Base-by-base conservation (phyloP, 2,888 invertebrate species). In the Chrysina gloriosa region DNA sequence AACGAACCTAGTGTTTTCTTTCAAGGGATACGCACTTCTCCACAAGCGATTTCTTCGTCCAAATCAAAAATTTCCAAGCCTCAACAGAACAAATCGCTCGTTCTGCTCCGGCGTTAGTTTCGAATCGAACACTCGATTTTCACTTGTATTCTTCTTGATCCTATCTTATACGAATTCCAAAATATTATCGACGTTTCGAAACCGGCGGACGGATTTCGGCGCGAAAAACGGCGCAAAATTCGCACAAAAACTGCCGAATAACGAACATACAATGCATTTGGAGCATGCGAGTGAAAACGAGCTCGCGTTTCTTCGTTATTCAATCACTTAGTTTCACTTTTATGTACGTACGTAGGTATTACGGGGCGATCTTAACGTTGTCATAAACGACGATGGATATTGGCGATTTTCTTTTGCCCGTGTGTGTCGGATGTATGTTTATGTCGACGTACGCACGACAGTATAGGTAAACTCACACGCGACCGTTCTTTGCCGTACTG, bases 401-500 rank as follows among this genome's bases (percentile, higher is more conserved):
- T 42, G 42, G 42, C 42, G 58, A 39, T 25, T 11, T 58, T 58
- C 39, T 27, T 61, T 42, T 42, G 58, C 16, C 16, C 42, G n/a
- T n/a, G 27, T 23, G 21, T 9, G n/a, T 50, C n/a, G 36, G 39
- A 7, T 23, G 23, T 23, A 11, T 9, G 36, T 21, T 19, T 19
- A n/a, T 27, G 36, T 39, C 11, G 9, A 19, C 23, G 56, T 21
- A 25, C 25, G 23, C n/a, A 39, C 23, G 11, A 7, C 14, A 7
- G 39, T 7, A 9, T 16, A 16, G 16, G 58, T 61, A 9, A 27
- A 29, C 42, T 45, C 25, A 25, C 58, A 16, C 42, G 58, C 7
- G 16, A 27, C 65, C 69, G 69, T 71, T 71, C 56, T 67, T 47
- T 63, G 63, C 56, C 21, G 34, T 25, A 71, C 71, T 71, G 71